These are phyloP conservation scores for Helobdella robusta DNA, from an alignment of 2,888 invertebrate species.

Conservation along the genomic window DNA sequence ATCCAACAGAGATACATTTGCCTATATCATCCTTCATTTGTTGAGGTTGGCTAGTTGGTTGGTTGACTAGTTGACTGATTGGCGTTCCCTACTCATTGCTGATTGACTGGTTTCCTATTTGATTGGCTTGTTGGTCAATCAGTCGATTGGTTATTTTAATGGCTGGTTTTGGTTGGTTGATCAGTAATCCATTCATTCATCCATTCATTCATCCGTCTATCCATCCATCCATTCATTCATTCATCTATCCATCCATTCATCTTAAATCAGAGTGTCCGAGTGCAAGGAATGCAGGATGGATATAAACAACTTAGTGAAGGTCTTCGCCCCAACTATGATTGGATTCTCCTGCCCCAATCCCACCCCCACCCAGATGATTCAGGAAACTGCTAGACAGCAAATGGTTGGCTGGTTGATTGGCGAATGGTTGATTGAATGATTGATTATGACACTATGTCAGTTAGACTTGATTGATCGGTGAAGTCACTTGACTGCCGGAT, in stretches of 20 bases:
- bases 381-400: conserved; percentile 65
- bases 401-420: too few relatives aligned
- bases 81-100: neutral
- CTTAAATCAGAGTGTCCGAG: conserved; percentile 62
- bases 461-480: too few relatives aligned
- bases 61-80: too few relatives aligned
- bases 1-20: conserved; percentile 86
- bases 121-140: too few relatives aligned
- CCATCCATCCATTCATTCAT: too few relatives aligned
- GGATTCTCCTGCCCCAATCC: conserved; percentile 73
- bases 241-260: too few relatives aligned
- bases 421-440: too few relatives aligned
- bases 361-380: conserved; percentile 58
- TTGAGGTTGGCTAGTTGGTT: conserved; percentile 40
- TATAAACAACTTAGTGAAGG: conserved; percentile 71
- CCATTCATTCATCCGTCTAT: too few relatives aligned
- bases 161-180: neutral
- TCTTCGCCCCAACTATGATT: conserved; percentile 87
- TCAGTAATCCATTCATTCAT: neutral
- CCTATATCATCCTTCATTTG: conserved; percentile 80
- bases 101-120: too few relatives aligned
- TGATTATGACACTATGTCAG: too few relatives aligned
- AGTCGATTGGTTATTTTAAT: too few relatives aligned
- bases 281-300: conserved; percentile 83
- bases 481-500: too few relatives aligned